Base-by-base conservation (phyloP, 2,113 vertebrate species). In the Shinisaurus crocodilurus region DNA sequence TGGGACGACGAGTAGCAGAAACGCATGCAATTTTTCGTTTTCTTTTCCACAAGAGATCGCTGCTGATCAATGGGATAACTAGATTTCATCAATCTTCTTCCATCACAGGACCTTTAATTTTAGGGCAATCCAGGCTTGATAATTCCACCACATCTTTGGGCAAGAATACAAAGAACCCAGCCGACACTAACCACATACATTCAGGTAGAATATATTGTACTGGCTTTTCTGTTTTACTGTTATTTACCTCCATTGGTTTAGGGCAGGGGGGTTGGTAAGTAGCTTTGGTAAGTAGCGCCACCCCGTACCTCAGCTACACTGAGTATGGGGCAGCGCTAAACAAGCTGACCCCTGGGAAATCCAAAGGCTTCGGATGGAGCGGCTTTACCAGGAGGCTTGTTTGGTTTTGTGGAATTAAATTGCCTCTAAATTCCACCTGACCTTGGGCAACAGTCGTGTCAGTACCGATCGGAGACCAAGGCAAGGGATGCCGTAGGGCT, bases 81-180 rank as follows among this genome's bases (percentile, higher is more conserved):
- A 50, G 23, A 32, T 90, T 32, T 85, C 83, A 69, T 29, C 63
- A 1, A 50, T 79, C 82, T 90, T 79, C 45, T 79, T 70, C 74
- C 45, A 57, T 15, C 69, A 85, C 89, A 85, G 89, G 82, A 25
- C 3, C 74, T 85, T 85, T 90, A 69, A 10, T 67, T 90, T 69
- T 80, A 80, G 89, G 82, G n/a, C 89, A 90, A 18, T 5, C 75
- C 9, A 85, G 48, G 72, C 9, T 82, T 77, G 88, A 37, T 50
- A 85, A 85, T 79, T 69, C 82, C 74, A 37, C 50, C 29, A 40
- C 82, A 27, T 75, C 82, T 48, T n/a, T 48, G 27, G 60, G 16
- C 75, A 60, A 63, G n/a, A 5, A 0, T 5, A 27, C 80, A 77
- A 67, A 79, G 57, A 85, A 57, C 15, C 16, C 74, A 79, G 16